phyloP scores from a whole-genome alignment of 2,113 vertebrate species.

The Oreochromis niloticus region DNA sequence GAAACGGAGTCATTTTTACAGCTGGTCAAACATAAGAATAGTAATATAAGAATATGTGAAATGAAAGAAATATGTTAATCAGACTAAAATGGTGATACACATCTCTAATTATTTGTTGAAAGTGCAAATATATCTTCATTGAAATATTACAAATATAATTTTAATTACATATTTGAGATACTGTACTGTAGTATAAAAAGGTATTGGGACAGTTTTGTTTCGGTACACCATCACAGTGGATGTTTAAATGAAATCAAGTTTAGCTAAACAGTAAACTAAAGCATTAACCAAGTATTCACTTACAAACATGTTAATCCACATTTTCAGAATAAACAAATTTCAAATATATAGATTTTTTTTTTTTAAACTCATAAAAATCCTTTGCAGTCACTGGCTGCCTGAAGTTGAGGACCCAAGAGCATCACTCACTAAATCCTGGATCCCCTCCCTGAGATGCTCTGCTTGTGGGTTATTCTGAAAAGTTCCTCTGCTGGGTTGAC shows the following conservation, averaged over 20 bases:
- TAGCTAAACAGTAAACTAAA: not conserved
- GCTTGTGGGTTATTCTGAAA: not conserved
- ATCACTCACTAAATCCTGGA: not conserved
- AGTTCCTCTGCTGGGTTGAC: not conserved
- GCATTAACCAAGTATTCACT: not conserved
- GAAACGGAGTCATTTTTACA: not conserved
- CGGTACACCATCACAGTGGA: not conserved
- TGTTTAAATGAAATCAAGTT: not conserved
- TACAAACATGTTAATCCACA: not conserved
- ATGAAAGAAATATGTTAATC: not conserved
- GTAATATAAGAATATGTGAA: not conserved
- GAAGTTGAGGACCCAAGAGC: not conserved
- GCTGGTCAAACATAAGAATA: not conserved
- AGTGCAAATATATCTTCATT: not conserved
- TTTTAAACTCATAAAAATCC: not conserved
- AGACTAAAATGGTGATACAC: not conserved
- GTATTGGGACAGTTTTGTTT: not conserved
- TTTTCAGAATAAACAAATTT: not conserved
- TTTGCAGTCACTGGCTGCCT: not conserved
- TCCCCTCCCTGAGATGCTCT: not conserved
- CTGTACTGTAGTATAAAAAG: not conserved
- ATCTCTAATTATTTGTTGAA: not conserved
- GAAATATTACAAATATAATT: not conserved
- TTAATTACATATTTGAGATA: not conserved
- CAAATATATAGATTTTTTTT: not conserved